Evolutionary conservation across 1,140 invertebrate species (phyloP), one percentile per base, ranked within the genome.

Genomic region (Anastrepha obliqua): DNA sequence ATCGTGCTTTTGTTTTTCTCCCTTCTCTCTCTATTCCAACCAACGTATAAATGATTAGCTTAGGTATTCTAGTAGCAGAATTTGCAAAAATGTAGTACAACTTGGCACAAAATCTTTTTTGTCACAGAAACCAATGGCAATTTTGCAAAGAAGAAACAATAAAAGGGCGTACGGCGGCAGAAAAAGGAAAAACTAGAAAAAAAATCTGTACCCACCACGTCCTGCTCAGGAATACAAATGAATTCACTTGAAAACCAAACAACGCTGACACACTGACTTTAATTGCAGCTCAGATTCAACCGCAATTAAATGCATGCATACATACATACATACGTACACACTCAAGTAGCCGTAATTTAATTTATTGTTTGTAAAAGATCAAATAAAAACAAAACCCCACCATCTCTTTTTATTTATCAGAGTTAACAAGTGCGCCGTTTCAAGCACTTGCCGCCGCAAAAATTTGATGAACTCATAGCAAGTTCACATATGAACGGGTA

Each of bases 251-350:
- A 67, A 67, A 67, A 29, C 39, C 64, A 67, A 67, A 67, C 64
- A 67, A 67, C 11, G 64, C 13, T 67, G 64, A 67, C 64, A 67
- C 64, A 67, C 64, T 67, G 64, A n/a, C 64, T 67, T 67, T 67
- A 67, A 67, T 67, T 67, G 64, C 29, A 11, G 64, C 20, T 4
- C 64, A 67, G 64, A 20, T 67, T 67, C 64, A 67, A 67, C 64
- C 20, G 64, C 64, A 67, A 67, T 2, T 9, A 67, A 67, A 39
- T 67, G 39, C 64, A 67, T 7, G 39, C n/a, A 29, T 3, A 55
- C 3, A 3, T 55, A 55, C 51, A 55, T 55, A 55, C 11, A 11
- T 55, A 8, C 2, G 51, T 55, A 39, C 29, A 39, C 29, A 42
- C 64, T 11, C 29, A 11, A 65, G 64, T 65, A 29, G 7, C 5